Conservation (phyloP, 2,113 vertebrate genomes). For the Naja naja region DNA sequence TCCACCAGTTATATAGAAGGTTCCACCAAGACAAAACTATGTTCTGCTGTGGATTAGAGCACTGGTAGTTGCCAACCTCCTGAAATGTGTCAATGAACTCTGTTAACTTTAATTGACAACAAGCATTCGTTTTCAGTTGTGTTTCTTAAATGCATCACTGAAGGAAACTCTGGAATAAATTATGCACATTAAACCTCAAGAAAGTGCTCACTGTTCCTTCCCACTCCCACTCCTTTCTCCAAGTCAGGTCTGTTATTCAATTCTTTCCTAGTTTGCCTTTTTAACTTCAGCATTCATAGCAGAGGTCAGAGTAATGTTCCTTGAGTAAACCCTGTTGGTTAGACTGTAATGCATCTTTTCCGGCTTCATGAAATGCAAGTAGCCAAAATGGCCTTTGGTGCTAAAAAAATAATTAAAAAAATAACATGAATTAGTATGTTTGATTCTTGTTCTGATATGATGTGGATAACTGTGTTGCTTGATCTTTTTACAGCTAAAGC, state of each 20-base stretch:
- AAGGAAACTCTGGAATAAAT: neutral
- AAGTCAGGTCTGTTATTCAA: neutral
- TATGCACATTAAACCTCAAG: neutral
- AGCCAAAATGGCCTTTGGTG: slow-evolving; percentile 71
- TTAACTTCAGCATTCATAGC: neutral
- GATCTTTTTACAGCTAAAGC: slow-evolving; percentile 59
- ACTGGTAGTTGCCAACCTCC: neutral
- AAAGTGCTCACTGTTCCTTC: neutral
- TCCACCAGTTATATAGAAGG: neutral
- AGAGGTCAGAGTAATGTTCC: slow-evolving; percentile 40
- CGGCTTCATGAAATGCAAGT: slow-evolving; percentile 45
- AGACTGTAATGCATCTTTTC: slow-evolving; percentile 35
- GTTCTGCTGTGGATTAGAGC: neutral
- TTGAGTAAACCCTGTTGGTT: slow-evolving; percentile 49
- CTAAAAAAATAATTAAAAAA: slow-evolving; percentile 55
- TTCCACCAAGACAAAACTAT: neutral
- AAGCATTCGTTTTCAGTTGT: neutral
- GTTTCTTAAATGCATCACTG: neutral
- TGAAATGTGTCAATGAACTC: neutral
- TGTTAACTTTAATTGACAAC: neutral
- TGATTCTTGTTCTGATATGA: slow-evolving; percentile 55
- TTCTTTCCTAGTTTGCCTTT: neutral
- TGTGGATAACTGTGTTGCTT: slow-evolving; percentile 66
- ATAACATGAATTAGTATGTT: slow-evolving; percentile 37
- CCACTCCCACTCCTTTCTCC: neutral